Evolutionary conservation across 2,113 vertebrate genomes (phyloP).

Genomic region (Cololabis saira): DNA sequence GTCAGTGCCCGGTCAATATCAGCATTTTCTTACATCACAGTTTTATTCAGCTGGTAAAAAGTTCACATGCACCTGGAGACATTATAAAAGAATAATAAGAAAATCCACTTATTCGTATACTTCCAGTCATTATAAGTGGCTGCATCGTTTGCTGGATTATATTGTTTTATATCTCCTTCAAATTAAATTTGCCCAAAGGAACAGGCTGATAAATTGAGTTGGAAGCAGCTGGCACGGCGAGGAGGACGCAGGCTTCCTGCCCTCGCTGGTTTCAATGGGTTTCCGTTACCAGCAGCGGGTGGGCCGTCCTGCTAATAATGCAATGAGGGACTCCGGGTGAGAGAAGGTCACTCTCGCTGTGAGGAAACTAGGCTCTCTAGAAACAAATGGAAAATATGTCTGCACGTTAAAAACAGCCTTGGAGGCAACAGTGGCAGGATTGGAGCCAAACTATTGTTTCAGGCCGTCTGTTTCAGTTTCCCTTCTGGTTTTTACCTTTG

Average conservation of each 20-base stretch:
- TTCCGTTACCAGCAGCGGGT: slow-evolving; percentile 32
- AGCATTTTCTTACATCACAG: too few species aligned
- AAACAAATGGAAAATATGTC: slow-evolving; percentile 47
- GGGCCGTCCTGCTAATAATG: slow-evolving; percentile 33
- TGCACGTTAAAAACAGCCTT: slow-evolving; percentile 30
- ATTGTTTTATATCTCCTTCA: slow-evolving; percentile 54
- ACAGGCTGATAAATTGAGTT: slow-evolving; percentile 61
- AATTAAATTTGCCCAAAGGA: slow-evolving; percentile 63
- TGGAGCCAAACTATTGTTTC: slow-evolving; percentile 38
- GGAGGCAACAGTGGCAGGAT: slow-evolving; percentile 11
- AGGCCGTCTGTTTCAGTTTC: background rate
- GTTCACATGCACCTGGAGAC: background rate
- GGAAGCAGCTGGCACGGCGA: slow-evolving; percentile 63
- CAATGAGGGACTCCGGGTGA: slow-evolving; percentile 12
- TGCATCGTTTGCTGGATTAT: slow-evolving; percentile 32
- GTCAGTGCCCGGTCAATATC: too few species aligned
- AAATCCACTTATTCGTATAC: slow-evolving; percentile 26
- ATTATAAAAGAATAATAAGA: slow-evolving; percentile 9
- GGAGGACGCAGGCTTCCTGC: slow-evolving; percentile 57
- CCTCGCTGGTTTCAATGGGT: slow-evolving; percentile 27
- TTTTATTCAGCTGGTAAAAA: too few species aligned
- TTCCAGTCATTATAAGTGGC: slow-evolving; percentile 25
- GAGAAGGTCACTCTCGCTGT: slow-evolving; percentile 39
- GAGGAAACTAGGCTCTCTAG: slow-evolving; percentile 47
- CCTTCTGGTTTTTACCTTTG: background rate